Percentiles rank a stretch among this genome's conserved stretches.
phyloP scores from a whole-genome alignment of 2,113 vertebrate species.

The Cyanoderma ruficeps region DNA sequence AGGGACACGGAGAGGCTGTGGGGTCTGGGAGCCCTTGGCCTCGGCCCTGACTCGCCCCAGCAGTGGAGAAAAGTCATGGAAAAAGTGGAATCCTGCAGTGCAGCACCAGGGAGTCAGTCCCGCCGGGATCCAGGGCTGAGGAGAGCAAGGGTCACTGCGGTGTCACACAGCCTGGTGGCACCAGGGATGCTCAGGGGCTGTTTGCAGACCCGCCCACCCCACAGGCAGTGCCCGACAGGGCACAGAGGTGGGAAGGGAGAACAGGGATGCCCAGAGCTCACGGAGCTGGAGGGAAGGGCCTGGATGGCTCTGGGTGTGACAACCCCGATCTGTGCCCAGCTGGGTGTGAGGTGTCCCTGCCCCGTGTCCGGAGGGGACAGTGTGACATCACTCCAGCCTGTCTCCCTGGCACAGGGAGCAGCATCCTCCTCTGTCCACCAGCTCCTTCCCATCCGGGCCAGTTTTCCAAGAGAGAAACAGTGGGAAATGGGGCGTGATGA shows the following conservation, averaged over 20 bases:
- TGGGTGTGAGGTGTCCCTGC: background rate
- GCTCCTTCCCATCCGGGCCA: background rate
- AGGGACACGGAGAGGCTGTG: background rate
- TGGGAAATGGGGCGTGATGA: background rate
- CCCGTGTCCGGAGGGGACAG: accelerated
- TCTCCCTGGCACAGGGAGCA: background rate
- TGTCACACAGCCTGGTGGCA: background rate
- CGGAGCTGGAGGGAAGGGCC: background rate
- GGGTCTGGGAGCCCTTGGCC: background rate
- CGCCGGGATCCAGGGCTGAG: background rate
- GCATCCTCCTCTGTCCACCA: accelerated
- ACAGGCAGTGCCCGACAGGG: accelerated
- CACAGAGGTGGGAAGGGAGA: background rate
- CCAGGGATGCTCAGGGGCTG: background rate
- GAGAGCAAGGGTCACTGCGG: background rate
- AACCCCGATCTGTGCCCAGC: background rate
- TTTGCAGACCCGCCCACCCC: accelerated
- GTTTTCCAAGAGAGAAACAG: background rate
- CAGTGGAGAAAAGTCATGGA: background rate
- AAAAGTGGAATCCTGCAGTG: background rate
- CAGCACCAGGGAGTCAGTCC: too few relatives aligned
- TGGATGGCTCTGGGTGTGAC: background rate
- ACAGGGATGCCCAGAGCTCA: background rate
- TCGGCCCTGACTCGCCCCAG: accelerated
- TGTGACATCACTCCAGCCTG: background rate